Base-by-base conservation (phyloP, 2,113 vertebrate genomes). In the Phalacrocorax aristotelis region DNA sequence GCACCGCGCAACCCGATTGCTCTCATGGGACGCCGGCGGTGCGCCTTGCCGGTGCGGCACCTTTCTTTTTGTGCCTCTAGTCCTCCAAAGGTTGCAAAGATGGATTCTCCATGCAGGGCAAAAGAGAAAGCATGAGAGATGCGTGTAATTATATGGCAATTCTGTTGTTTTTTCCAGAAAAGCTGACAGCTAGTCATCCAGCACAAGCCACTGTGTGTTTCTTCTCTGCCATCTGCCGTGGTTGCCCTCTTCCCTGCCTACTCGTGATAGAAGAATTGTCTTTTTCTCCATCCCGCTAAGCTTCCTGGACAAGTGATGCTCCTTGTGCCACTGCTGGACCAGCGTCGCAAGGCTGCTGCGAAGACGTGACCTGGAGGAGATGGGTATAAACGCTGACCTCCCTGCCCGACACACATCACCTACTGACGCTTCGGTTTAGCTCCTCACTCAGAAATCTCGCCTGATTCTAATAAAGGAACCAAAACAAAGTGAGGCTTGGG, bases 161-260 rank as follows among this genome's bases (percentile, higher is more conserved):
- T 62, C 1, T 4, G 49, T 15, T 44, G n/a, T 15, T 68, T 89
- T 72, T 70, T 40, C 71, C 83, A 46, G 71, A 19, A 48, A 48
- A 0, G 26, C 55, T 60, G 83, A 36, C 74, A 89, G 87, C 77
- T 13, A 9, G 44, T 69, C 84, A 14, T 30, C 65, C 70, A 70
- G 85, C 66, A 71, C 75, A 12, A 83, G 61, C 65, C 83, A 5
- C 89, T 22, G 38, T 44, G 18, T 87, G 75, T 70, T 76, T 60
- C 81, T 49, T 48, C 78, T 78, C 88, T 57, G 80, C 91, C 91
- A 60, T 82, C 93, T 96, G 86, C 89, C 0, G 2, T 64, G 83
- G 38, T 65, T 96, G 93, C 58, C 92, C 65, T 82, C 77, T 90
- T 89, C 92, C 72, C 92, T 94, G 80, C 72, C 80, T 27, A 1